Evolutionary conservation across 1,140 invertebrate species (phyloP), one percentile per base, ranked within the genome.

Genomic region (Drosophila gunungcola): DNA sequence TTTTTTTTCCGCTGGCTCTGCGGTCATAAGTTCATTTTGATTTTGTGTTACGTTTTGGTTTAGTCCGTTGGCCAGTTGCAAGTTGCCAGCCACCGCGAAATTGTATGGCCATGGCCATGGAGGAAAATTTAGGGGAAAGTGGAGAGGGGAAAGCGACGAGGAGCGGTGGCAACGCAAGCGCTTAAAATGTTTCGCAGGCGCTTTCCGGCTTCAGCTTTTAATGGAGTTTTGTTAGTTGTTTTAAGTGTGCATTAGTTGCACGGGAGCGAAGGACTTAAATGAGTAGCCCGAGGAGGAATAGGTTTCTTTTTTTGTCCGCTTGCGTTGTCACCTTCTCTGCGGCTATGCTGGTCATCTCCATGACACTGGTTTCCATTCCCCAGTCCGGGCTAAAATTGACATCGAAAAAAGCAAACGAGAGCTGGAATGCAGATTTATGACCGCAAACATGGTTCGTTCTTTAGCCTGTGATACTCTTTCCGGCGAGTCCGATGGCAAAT

Each of bases 21-120:
- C 72, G 84, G 84, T 89, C 84, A 89, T 80, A 89, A 89, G 84
- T 89, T 89, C 84, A 89, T 89, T 89, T 89, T 89, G 84, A 89
- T 89, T 89, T 89, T 80, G 77, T 89, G 84, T 80, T 84, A 78
- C 84, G 86, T 89, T 89, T 89, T 89, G 84, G 83, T 77, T 88
- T 80, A 82, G 84, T 80, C 70, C 56, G 61, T 76, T 84, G 64
- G 51, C 62, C 65, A 80, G 75, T 88, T 69, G 83, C 78, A 58
- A 68, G 49, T 80, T 69, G 70, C 72, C 64, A 54, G 62, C 70
- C 78, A 80, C 55, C 67, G 52, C 62, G 46, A 65, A 80, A 83
- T 69, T 75, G 57, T 51, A 70, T 25, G 54, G 61, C 29, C 12
- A 39, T 16, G 36, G 39, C 2, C 16, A 21, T 21, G 7, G 12